phyloP scores from a whole-genome alignment of 2,888 invertebrate species.

The Calliopum simillimum region DNA sequence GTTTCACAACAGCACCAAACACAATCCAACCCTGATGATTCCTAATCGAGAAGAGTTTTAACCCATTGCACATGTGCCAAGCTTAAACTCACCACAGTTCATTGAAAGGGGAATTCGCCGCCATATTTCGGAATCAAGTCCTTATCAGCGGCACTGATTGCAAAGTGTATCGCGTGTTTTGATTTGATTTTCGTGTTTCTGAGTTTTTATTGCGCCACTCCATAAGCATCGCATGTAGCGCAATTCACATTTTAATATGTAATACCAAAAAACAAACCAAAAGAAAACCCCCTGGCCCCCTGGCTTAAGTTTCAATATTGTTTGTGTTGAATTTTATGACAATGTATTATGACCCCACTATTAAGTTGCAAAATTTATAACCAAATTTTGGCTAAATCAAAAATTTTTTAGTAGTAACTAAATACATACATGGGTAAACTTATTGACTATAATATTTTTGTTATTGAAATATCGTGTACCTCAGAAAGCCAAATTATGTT shows the following conservation, averaged over 20 bases:
- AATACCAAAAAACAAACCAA: neutral
- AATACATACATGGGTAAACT: too few species aligned
- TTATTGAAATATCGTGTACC: too few species aligned
- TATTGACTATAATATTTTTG: too few species aligned
- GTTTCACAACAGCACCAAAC: neutral
- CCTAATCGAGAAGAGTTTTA: neutral
- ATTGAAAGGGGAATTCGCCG: neutral
- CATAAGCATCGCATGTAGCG: constrained; percentile 4
- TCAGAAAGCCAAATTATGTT: too few species aligned
- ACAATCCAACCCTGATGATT: neutral
- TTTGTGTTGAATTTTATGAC: neutral
- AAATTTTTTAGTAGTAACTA: neutral
- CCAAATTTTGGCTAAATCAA: neutral
- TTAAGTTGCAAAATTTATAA: constrained; percentile 9
- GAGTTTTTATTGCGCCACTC: neutral
- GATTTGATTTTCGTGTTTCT: neutral
- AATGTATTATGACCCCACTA: constrained; percentile 13
- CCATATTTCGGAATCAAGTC: neutral
- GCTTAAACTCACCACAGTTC: neutral
- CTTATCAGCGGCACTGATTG: neutral
- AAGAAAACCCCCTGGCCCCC: neutral
- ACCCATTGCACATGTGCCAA: constrained; percentile 2
- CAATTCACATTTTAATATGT: constrained; percentile 11
- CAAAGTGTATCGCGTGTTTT: neutral
- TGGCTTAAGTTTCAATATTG: neutral